phyloP scores from a whole-genome alignment of 2,888 invertebrate genomes.

The Ethmia dodecea region DNA sequence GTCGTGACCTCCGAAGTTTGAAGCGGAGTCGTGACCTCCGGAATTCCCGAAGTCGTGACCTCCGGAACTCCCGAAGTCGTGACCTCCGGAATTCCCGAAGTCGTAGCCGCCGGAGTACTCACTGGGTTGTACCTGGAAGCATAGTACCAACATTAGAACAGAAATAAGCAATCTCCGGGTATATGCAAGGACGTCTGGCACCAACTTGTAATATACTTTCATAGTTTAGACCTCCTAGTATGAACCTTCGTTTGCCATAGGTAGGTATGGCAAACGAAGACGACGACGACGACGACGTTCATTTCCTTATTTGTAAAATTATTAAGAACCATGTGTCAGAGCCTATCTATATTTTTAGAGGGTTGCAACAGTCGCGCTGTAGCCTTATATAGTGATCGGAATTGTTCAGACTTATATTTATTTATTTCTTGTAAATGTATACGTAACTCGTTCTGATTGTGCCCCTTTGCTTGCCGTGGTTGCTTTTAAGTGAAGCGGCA shows the following conservation, averaged over 20 bases:
- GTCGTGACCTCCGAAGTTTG: slow-evolving; percentile 48
- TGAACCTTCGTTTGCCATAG: too few species aligned
- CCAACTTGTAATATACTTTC: background rate
- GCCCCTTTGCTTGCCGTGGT: too few species aligned
- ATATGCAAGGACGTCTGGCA: background rate
- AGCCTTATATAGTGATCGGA: too few species aligned
- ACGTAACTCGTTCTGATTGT: too few species aligned
- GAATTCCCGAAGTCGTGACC: slow-evolving; percentile 16
- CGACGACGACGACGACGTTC: too few species aligned
- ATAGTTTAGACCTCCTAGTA: background rate
- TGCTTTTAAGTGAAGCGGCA: too few species aligned
- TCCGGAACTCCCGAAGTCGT: background rate
- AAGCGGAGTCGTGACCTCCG: slow-evolving; percentile 28
- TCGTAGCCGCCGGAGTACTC: slow-evolving; percentile 45
- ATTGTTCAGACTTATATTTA: too few species aligned
- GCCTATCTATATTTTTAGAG: too few species aligned
- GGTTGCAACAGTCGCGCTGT: too few species aligned
- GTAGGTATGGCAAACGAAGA: too few species aligned
- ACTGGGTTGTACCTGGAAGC: slow-evolving; percentile 54
- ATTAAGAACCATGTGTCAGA: background rate
- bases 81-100: slow-evolving; percentile 23
- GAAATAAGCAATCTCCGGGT: background rate
- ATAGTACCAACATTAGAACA: background rate
- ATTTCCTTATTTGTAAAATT: background rate
- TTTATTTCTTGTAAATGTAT: too few species aligned